Base-by-base conservation (phyloP, 2,888 invertebrate species). In the Scaptomyza polygonia region DNA sequence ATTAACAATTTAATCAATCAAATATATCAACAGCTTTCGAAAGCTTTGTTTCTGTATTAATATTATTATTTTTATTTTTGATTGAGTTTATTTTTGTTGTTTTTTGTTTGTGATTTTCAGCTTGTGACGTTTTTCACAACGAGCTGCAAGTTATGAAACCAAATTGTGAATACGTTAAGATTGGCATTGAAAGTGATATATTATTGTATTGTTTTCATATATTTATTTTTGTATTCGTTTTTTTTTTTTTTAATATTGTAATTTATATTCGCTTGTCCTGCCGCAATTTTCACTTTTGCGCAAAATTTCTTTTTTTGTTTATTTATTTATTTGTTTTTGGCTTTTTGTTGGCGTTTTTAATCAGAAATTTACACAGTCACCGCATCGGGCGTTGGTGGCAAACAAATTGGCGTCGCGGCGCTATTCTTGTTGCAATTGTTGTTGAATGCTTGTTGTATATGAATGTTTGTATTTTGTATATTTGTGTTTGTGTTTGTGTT, bases 351-450 rank as follows among this genome's bases (percentile, higher is more conserved):
- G 14, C 52, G 66, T 58, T 67, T 78, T 85, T 86, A 83, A 82
- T 82, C 82, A 85, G 70, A 79, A 82, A 82, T 82, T 81, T 84
- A 82, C 85, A 79, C 85, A 82, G 85, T 79, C 78, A 77, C 67
- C 72, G 67, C 67, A 71, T 75, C 67, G 66, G 48, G 65, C 52
- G 44, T 56, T 40, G 45, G 54, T 47, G 65, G 70, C 53, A 66
- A 67, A 61, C 66, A 75, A 76, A 72, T 63, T 74, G 67, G 48
- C 66, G 66, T 39, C 39, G 36, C 54, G 47, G 61, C 55, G 62
- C 53, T 49, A 27, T 59, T 67, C 67, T 11, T 67, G 56, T 42
- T 66, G 70, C 63, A 49, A 52, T 57, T 61, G 62, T 56, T 67
- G 52, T 52, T 58, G 25, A 25, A 25, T 72, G 63, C 42, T 67